Base-by-base conservation (phyloP, 2,113 vertebrate species). In the Spilogale gracilis region DNA sequence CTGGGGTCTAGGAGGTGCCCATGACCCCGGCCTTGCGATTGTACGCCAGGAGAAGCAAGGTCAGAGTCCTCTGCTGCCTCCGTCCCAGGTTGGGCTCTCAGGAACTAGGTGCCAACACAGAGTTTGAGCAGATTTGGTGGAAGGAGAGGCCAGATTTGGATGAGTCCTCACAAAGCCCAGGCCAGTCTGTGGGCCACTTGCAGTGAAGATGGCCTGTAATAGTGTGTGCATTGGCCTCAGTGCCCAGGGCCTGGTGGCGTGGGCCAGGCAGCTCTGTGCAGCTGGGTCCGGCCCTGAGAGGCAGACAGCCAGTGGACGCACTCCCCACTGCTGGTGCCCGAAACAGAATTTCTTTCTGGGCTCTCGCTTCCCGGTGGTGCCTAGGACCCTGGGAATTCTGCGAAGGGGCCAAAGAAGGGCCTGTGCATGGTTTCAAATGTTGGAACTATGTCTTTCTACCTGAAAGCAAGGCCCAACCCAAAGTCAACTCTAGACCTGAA, bases 211-310 rank as follows among this genome's bases (percentile, higher is more conserved):
- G 0, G 50, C 11, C 16, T 8, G 1, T 61, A 4, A 27, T 50
- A n/a, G 48, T 5, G 10, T 78, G 21, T 0, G 21, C 67, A 2
- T 43, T 11, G 1, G 50, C 18, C 8, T 11, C 11, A 17, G 38
- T 10, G 54, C 45, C 8, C 12, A 38, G 61, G 60, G 4, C 5
- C 54, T 9, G 25, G 6, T 0, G 9, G n/a, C 67, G 45, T 54
- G 45, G 74, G 45, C n/a, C 16, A 54, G 56, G 27, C 1, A 3
- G 10, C 48, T 74, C 65, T 82, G 5, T 38, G 83, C 14, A 67
- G 78, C 60, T 43, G 67, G 78, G 16, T 48, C 7, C 17, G 78
- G 4, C 79, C 80, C 38, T 2, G 1, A 38, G 12, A 12, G 7
- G 7, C 18, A 3, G 54, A 21, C 0, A 10, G 9, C 74, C 11